phyloP scores from a whole-genome alignment of 2,113 vertebrate genomes.

The Muscicapa adusta region DNA sequence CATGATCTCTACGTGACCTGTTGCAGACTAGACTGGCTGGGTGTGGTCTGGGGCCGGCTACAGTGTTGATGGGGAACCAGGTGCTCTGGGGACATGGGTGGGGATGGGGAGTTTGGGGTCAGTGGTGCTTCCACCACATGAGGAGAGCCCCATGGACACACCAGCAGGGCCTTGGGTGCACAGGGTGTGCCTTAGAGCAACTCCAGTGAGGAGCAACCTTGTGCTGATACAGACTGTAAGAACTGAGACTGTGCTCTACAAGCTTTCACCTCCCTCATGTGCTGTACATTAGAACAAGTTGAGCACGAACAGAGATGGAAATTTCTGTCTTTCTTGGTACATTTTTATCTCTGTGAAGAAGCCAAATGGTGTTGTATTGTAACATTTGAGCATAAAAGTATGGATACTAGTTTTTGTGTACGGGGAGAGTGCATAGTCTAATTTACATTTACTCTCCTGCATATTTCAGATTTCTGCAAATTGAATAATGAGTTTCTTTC shows the following conservation, averaged over 20 bases:
- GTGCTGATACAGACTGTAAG: too few relatives aligned
- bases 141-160: background rate
- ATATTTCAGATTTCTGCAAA: background rate
- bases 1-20: background rate
- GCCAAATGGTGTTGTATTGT: background rate
- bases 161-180: background rate
- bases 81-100: too few relatives aligned
- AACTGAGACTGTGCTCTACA: background rate
- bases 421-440: rapidly evolving
- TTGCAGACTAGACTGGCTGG: background rate
- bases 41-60: rapidly evolving
- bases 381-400: background rate
- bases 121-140: background rate
- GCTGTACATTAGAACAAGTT: background rate
- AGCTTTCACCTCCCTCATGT: background rate
- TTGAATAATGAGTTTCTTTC: background rate
- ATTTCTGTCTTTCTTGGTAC: background rate
- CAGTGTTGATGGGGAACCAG: rapidly evolving
- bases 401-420: background rate
- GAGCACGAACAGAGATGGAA: background rate
- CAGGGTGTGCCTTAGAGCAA: background rate
- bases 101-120: rapidly evolving
- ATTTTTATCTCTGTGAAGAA: background rate
- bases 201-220: background rate
- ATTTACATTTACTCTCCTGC: background rate